Evolutionary conservation across 2,113 vertebrate species (phyloP).

Genomic region (Crotalus tigris): DNA sequence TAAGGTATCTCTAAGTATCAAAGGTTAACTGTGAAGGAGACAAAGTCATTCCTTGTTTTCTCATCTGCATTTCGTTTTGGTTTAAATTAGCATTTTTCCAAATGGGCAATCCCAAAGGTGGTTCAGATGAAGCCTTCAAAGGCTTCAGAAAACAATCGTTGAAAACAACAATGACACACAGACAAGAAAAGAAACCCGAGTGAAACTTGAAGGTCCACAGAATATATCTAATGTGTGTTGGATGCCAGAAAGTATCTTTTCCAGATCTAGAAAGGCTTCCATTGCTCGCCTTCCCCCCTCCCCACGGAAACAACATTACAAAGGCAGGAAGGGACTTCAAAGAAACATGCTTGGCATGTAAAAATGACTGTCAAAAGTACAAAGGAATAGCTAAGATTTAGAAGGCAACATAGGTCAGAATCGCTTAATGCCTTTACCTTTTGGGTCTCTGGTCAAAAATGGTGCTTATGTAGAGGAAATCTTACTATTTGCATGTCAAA

Average conservation of each 20-base stretch:
- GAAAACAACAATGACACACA: not conserved
- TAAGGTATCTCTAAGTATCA: not conserved
- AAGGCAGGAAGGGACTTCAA: constrained; percentile 83
- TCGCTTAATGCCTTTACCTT: constrained; percentile 56
- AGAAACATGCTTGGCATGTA: constrained; percentile 67
- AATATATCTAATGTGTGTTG: constrained; percentile 25
- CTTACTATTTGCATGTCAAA: constrained; percentile 1
- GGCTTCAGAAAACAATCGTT: not conserved
- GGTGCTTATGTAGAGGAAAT: not conserved
- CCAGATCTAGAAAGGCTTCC: constrained; percentile 66
- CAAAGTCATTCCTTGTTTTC: constrained; percentile 31
- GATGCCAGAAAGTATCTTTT: constrained; percentile 64
- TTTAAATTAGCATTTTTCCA: constrained; percentile 45
- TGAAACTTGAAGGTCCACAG: constrained; percentile 1
- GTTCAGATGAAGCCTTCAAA: not conserved
- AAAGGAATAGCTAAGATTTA: constrained; percentile 70
- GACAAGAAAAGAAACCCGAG: not conserved
- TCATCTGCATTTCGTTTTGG: constrained; percentile 32
- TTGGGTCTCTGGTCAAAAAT: constrained; percentile 30
- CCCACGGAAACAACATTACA: constrained; percentile 74
- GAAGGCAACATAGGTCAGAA: constrained; percentile 52
- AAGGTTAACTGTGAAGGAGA: not conserved
- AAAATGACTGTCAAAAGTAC: constrained; percentile 72
- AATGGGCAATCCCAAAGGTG: constrained; percentile 47
- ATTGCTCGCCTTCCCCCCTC: constrained; percentile 44